phyloP scores from a whole-genome alignment of 2,113 vertebrate species.

The Leiothrix lutea region DNA sequence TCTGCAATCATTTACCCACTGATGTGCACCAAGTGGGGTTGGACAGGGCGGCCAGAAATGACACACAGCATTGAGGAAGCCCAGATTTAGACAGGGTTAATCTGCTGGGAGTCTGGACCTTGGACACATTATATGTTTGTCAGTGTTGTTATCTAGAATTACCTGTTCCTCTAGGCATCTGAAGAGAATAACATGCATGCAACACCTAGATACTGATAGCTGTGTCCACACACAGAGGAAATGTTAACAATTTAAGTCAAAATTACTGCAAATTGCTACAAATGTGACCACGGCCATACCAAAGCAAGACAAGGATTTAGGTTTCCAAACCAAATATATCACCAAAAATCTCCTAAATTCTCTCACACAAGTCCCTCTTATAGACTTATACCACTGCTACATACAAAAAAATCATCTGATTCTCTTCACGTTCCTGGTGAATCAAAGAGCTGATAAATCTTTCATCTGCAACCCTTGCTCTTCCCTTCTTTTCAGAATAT shows the following conservation, averaged over 20 bases:
- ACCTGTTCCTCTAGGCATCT: neutral
- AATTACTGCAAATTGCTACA: neutral
- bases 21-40: neutral
- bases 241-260: neutral
- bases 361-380: neutral
- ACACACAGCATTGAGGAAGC: neutral
- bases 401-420: neutral
- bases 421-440: neutral
- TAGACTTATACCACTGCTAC: neutral
- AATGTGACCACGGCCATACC: neutral
- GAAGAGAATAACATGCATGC: neutral
- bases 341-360: neutral
- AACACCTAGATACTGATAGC: neutral
- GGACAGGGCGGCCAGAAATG: neutral
- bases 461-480: neutral
- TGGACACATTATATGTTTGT: neutral
- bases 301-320: neutral
- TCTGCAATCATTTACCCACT: neutral
- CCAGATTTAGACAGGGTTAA: neutral
- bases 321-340: neutral
- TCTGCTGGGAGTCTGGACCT: neutral
- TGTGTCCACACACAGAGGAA: neutral
- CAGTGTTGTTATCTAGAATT: neutral
- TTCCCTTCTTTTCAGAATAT: neutral
- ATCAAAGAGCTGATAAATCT: neutral